phyloP scores from a whole-genome alignment of 2,888 invertebrate genomes.

The Tenthredo livida region DNA sequence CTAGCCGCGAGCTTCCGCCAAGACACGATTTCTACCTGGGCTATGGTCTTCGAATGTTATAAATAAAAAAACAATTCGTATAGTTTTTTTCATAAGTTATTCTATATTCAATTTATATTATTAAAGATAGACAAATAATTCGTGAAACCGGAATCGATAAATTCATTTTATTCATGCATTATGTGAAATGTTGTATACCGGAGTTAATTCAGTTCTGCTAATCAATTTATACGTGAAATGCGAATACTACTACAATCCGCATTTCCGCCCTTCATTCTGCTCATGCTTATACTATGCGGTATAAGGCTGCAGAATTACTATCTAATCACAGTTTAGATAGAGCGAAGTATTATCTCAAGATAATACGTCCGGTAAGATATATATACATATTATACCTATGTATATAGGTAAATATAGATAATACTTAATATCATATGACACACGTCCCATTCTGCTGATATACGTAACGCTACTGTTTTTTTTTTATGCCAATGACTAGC shows the following conservation, averaged over 20 bases:
- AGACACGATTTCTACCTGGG: too few species aligned
- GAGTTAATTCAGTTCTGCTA: neutral
- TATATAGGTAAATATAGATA: neutral
- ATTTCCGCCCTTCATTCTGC: neutral
- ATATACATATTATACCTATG: too few species aligned
- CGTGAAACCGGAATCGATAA: neutral
- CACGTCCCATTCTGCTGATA: neutral
- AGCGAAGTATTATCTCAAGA: neutral
- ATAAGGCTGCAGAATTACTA: neutral
- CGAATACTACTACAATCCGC: neutral
- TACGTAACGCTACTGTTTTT: neutral
- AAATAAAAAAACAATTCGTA: too few species aligned
- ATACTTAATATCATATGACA: slow-evolving; percentile 26
- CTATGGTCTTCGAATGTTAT: too few species aligned
- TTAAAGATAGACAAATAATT: neutral
- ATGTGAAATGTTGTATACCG: neutral
- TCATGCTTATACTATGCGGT: neutral
- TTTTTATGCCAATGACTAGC: neutral
- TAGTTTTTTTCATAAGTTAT: neutral
- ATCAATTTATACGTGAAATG: neutral
- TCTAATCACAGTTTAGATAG: neutral
- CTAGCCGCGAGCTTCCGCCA: too few species aligned
- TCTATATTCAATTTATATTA: neutral
- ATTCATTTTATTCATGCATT: neutral
- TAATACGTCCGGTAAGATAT: slow-evolving; percentile 4